Percentiles rank a stretch among this genome's conserved stretches.
Conservation (phyloP, 2,797 vertebrate genomes). For the Manis pentadactyla region DNA sequence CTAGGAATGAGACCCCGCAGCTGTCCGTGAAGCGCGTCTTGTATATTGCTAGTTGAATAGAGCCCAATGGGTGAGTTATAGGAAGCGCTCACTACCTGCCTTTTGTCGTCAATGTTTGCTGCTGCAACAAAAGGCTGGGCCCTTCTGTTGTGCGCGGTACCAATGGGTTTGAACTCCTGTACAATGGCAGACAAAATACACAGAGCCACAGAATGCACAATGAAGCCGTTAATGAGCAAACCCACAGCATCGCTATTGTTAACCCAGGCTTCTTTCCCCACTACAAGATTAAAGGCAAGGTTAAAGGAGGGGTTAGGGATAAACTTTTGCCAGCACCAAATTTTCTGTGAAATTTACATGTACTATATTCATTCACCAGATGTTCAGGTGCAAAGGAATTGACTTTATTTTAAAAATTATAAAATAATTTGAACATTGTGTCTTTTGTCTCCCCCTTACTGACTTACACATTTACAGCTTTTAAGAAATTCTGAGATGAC, state of each 20-base stretch:
- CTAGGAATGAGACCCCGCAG: conserved; percentile 93
- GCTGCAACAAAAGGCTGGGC: conserved; percentile 97
- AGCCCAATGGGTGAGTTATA: conserved; percentile 99
- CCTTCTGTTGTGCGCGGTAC: conserved; percentile 94
- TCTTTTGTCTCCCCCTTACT: not conserved
- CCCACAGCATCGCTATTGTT: conserved; percentile 77
- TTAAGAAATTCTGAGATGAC: not conserved
- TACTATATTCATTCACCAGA: not conserved
- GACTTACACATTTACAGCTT: not conserved
- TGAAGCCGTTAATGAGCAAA: conserved; percentile 84
- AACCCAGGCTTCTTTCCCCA: conserved; percentile 67
- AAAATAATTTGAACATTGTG: not conserved
- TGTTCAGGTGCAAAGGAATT: not conserved
- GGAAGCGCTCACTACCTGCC: conserved; percentile 97
- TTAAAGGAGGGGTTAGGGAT: not conserved
- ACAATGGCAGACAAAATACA: conserved; percentile 88
- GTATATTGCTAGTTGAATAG: conserved; percentile 98
- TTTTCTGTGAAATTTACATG: not conserved
- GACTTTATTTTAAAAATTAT: not conserved
- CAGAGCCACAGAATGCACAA: conserved; percentile 87
- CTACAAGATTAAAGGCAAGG: not conserved
- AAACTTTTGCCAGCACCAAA: not conserved
- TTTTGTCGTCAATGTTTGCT: conserved; percentile 96
- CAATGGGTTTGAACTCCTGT: conserved; percentile 96
- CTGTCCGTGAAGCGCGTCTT: conserved; percentile 97